These are phyloP conservation scores for Aphidoletes aphidimyza DNA, from an alignment of 2,888 invertebrate genomes.

Conservation along the genomic window DNA sequence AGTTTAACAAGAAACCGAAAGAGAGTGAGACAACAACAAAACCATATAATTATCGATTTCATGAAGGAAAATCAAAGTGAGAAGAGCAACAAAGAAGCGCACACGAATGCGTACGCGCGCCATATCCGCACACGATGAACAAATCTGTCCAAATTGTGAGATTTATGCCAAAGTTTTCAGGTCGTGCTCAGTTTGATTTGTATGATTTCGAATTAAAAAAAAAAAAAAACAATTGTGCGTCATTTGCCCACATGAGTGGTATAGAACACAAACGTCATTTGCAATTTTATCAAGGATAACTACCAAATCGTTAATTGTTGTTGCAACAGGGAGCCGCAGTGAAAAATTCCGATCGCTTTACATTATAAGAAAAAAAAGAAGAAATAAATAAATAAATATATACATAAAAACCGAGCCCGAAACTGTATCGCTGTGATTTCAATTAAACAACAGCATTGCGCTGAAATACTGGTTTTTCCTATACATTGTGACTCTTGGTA, in stretches of 20 bases:
- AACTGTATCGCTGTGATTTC: slow-evolving; percentile 45
- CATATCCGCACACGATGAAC: no score
- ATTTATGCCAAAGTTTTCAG: background rate
- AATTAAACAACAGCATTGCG: background rate
- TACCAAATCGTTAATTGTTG: slow-evolving; percentile 30
- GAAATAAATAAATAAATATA: background rate
- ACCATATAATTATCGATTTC: no score
- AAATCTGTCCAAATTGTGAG: no score
- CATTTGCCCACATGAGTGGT: slow-evolving; percentile 4
- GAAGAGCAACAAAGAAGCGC: no score
- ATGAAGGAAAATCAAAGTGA: no score
- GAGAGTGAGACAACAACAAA: no score
- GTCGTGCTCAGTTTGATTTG: slow-evolving; percentile 14
- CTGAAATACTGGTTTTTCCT: slow-evolving; percentile 35
- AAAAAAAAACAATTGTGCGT: slow-evolving; percentile 17
- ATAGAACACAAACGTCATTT: slow-evolving; percentile 30
- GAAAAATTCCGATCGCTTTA: slow-evolving; percentile 8
- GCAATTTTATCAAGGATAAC: slow-evolving; percentile 53
- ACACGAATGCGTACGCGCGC: no score
- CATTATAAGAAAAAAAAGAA: background rate
- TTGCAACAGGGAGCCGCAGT: slow-evolving; percentile 20
- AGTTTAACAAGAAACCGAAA: no score
- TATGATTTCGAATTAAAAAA: background rate
- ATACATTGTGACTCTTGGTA: background rate
- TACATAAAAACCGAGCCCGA: background rate